phyloP scores from a whole-genome alignment of 1,140 invertebrate genomes.

The Druon quercuslanigerum region DNA sequence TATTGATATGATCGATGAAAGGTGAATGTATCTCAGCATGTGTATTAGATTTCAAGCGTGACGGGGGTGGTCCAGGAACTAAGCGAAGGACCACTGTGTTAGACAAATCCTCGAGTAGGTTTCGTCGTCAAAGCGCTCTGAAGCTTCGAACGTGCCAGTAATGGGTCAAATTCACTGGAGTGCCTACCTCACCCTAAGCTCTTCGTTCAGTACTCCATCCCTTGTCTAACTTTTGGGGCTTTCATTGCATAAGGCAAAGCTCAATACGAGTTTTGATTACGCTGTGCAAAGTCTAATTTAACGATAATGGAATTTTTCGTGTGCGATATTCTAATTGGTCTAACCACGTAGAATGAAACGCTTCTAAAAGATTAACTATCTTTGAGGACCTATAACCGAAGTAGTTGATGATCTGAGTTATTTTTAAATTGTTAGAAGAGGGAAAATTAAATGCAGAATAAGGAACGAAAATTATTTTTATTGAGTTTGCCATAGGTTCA shows the following conservation, averaged over 20 bases:
- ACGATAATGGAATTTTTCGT: conserved; percentile 11
- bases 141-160: conserved; percentile 35
- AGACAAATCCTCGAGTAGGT: conserved; percentile 21
- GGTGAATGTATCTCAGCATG: conserved; percentile 24
- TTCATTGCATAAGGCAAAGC: conserved; percentile 23
- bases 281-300: conserved; percentile 9
- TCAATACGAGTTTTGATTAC: conserved; percentile 29
- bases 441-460: background rate
- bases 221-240: conserved; percentile 23
- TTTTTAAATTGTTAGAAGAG: background rate
- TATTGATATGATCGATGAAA: background rate
- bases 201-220: conserved; percentile 17
- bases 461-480: background rate
- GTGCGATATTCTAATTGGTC: conserved; percentile 6
- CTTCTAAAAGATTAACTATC: background rate
- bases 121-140: conserved; percentile 34
- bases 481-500: too few relatives aligned
- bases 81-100: conserved; percentile 29
- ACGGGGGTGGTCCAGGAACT: conserved; percentile 9
- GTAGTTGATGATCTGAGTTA: background rate
- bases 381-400: background rate
- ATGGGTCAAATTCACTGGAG: conserved; percentile 36
- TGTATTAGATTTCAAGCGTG: background rate
- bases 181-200: conserved; percentile 9
- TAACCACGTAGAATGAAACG: background rate